Evolutionary conservation across 2,888 invertebrate genomes (phyloP).

Genomic region (Eudemis profundana): DNA sequence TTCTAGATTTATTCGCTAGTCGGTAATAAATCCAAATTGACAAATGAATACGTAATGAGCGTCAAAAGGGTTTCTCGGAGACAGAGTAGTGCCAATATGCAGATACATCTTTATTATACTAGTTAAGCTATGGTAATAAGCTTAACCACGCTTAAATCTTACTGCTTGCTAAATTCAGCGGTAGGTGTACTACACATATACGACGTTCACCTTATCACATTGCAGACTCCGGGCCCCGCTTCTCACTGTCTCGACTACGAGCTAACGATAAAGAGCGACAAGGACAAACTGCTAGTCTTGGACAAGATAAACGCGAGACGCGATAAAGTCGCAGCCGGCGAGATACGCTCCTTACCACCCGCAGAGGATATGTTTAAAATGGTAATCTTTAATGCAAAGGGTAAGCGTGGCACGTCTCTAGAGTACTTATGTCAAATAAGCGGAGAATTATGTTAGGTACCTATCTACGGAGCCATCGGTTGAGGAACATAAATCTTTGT

Average conservation of each 20-base stretch:
- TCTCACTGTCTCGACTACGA: slow-evolving; percentile 65
- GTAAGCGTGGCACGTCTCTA: not conserved
- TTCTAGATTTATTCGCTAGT: slow-evolving; percentile 9
- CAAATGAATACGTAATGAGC: slow-evolving; percentile 29
- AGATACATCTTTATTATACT: not conserved
- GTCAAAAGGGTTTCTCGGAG: slow-evolving; percentile 2
- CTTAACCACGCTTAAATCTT: too few relatives aligned
- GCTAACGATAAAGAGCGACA: slow-evolving; percentile 58
- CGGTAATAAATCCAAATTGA: slow-evolving; percentile 16
- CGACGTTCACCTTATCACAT: slow-evolving; percentile 29
- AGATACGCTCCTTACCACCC: slow-evolving; percentile 69
- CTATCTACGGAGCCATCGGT: not conserved
- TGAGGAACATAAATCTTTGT: too few relatives aligned
- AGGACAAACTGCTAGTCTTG: slow-evolving; percentile 64
- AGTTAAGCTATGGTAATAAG: not conserved
- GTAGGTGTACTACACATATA: too few relatives aligned
- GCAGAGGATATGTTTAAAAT: slow-evolving; percentile 73
- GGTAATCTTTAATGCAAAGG: slow-evolving; percentile 55
- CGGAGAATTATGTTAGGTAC: slow-evolving; percentile 6
- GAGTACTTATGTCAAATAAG: not conserved
- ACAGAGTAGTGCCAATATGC: too few relatives aligned
- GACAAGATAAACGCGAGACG: slow-evolving; percentile 74
- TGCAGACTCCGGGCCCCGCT: slow-evolving; percentile 61
- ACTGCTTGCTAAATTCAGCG: too few relatives aligned
- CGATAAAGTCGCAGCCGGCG: slow-evolving; percentile 74